These are phyloP conservation scores for Coilia nasus DNA, from an alignment of 2,797 vertebrate species.

Conservation along the genomic window DNA sequence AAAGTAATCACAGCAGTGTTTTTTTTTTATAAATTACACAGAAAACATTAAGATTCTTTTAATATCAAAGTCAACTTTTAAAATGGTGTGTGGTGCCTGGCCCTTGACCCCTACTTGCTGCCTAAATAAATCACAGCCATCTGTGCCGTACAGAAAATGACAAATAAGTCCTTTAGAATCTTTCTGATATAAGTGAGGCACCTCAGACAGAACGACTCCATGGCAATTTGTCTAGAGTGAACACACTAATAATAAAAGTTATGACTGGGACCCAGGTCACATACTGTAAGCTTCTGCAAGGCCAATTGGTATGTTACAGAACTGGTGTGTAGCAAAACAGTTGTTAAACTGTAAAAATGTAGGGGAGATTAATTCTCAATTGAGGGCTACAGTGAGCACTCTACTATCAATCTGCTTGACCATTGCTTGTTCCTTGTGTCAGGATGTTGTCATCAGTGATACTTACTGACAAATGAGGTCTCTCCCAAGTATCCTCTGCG, in stretches of 20 bases:
- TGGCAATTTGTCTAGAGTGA: background rate
- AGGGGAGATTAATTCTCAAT: too few relatives aligned
- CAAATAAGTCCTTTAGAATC: background rate
- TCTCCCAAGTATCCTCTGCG: constrained; percentile 82
- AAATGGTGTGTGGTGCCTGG: background rate
- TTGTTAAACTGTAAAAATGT: background rate
- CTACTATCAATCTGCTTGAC: background rate
- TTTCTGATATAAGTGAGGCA: background rate
- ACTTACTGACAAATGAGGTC: constrained; percentile 88
- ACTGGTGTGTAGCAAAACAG: background rate
- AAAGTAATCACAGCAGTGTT: background rate
- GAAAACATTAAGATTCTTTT: background rate
- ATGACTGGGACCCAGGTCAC: too few relatives aligned
- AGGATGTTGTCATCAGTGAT: constrained; percentile 19
- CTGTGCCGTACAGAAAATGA: background rate
- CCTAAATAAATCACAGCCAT: background rate
- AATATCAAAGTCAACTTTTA: background rate
- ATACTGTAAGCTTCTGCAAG: too few relatives aligned
- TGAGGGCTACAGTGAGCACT: background rate
- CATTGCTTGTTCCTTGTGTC: background rate
- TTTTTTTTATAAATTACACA: background rate
- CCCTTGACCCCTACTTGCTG: background rate
- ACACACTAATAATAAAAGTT: background rate
- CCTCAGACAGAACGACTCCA: background rate
- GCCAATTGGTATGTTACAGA: too few relatives aligned